Conservation (phyloP, 2,888 invertebrate species). For the Cerastis leucographa region DNA sequence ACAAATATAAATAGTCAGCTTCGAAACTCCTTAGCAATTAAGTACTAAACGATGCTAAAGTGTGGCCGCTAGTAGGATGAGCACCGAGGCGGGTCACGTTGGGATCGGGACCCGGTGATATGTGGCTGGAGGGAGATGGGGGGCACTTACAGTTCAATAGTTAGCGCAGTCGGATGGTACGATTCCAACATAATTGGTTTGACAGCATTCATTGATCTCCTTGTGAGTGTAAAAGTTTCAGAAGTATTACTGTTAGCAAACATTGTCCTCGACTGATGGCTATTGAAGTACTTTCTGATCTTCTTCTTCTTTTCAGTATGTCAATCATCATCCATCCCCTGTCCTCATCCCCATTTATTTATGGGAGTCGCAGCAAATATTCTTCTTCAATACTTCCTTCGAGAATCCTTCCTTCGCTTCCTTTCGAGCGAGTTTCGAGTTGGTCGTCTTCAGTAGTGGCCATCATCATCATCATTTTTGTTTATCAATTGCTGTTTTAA, state of each 20-base stretch:
- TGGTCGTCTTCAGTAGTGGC: not conserved
- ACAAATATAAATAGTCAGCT: not conserved
- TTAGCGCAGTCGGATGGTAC: not conserved
- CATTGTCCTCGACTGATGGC: not conserved
- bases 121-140: not conserved
- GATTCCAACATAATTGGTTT: conserved; percentile 4
- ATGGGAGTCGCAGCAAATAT: no score
- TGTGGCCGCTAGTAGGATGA: not conserved
- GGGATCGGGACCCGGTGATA: not conserved
- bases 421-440: not conserved
- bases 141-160: not conserved
- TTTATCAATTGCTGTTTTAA: not conserved
- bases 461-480: not conserved
- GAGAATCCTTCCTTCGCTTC: no score
- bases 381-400: no score
- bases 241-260: not conserved
- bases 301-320: not conserved
- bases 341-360: not conserved
- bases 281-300: not conserved
- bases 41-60: not conserved
- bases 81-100: not conserved
- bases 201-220: not conserved
- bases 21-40: not conserved
- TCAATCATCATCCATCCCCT: not conserved
- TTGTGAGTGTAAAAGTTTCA: not conserved